These are phyloP conservation scores for Campylomormyrus tamandua DNA, from an alignment of 2,113 vertebrate genomes.

Conservation along the genomic window DNA sequence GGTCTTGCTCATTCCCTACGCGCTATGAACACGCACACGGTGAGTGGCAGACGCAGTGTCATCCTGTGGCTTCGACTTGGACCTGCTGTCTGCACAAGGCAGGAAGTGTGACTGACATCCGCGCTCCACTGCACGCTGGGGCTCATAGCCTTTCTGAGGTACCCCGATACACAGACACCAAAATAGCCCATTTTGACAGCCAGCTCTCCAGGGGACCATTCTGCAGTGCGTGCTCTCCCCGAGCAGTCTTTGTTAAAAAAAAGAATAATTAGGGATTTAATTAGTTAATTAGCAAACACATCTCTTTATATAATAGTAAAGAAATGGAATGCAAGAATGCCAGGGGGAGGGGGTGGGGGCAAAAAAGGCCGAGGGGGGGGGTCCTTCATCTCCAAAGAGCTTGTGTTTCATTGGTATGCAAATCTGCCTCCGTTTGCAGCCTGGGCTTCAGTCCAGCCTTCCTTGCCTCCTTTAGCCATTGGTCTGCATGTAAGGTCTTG, in stretches of 20 bases:
- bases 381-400: background rate
- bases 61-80: background rate
- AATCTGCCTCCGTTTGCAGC: background rate
- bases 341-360: background rate
- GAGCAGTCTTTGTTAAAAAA: background rate
- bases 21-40: background rate
- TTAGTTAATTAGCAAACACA: background rate
- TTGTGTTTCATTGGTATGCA: constrained; percentile 4
- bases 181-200: background rate
- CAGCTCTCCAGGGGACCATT: background rate
- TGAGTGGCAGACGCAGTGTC: background rate
- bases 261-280: constrained; percentile 15
- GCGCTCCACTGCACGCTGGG: background rate
- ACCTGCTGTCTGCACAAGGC: background rate
- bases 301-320: constrained; percentile 1
- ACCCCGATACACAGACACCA: background rate
- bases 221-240: background rate
- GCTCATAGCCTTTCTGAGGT: background rate
- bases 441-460: background rate
- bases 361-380: background rate
- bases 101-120: background rate
- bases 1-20: background rate
- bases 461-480: background rate
- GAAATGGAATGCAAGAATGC: background rate
- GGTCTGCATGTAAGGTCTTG: background rate